These are phyloP conservation scores for Drosophila helvetica DNA, from an alignment of 2,888 invertebrate species.

Conservation along the genomic window DNA sequence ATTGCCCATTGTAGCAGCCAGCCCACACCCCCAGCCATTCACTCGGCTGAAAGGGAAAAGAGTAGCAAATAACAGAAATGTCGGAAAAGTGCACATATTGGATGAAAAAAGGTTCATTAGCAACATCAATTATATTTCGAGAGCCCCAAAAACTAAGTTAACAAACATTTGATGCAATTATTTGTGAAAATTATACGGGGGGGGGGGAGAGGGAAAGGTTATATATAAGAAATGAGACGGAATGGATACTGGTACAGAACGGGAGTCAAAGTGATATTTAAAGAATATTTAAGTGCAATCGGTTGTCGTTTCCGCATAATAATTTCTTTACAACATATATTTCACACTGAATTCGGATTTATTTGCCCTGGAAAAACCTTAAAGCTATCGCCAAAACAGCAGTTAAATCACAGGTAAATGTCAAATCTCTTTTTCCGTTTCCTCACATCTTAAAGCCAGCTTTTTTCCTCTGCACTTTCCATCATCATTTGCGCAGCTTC, in stretches of 20 bases:
- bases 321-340: too few species aligned
- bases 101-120: conserved; percentile 65
- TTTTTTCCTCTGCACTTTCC: not conserved
- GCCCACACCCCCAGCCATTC: conserved; percentile 23
- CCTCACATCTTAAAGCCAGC: not conserved
- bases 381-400: not conserved
- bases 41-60: conserved; percentile 9
- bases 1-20: conserved; percentile 2
- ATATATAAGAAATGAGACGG: too few species aligned
- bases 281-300: too few species aligned
- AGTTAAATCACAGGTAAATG: not conserved
- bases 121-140: conserved; percentile 56
- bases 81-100: conserved; percentile 73
- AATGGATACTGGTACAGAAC: too few species aligned
- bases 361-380: not conserved
- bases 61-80: conserved; percentile 48
- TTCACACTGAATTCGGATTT: not conserved
- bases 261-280: too few species aligned
- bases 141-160: conserved; percentile 5
- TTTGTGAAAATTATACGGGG: conserved; percentile 1
- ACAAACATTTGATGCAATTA: conserved; percentile 8
- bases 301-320: too few species aligned
- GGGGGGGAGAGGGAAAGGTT: not conserved
- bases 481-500: conserved; percentile 8
- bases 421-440: not conserved